Percentiles rank a stretch among this genome's conserved stretches.
phyloP scores from a whole-genome alignment of 1,140 invertebrate genomes.

The Neuroterus valhalla region DNA sequence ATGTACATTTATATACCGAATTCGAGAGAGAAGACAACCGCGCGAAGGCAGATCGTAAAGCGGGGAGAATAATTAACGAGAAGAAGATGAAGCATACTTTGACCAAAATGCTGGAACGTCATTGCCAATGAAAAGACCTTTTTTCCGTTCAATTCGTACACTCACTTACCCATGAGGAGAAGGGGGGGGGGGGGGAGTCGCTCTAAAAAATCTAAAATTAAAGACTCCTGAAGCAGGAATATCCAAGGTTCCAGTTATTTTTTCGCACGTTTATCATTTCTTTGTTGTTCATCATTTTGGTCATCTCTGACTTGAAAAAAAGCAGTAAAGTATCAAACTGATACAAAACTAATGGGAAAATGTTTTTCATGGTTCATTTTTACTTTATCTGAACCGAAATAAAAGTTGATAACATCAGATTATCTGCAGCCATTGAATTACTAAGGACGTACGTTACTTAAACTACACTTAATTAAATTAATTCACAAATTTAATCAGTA shows the following conservation, averaged over 20 bases:
- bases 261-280: neutral
- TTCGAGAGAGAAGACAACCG: conserved; percentile 34
- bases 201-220: conserved; percentile 7
- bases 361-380: conserved; percentile 11
- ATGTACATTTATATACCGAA: conserved; percentile 49
- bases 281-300: conserved; percentile 18
- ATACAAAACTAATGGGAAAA: conserved; percentile 8
- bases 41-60: conserved; percentile 44
- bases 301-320: conserved; percentile 13
- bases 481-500: no score
- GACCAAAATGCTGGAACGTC: conserved; percentile 1
- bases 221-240: neutral
- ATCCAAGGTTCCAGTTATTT: neutral
- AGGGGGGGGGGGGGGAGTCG: neutral
- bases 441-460: neutral
- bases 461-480: no score
- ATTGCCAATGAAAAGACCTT: conserved; percentile 9
- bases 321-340: conserved; percentile 1
- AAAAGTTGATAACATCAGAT: neutral
- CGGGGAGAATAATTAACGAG: conserved; percentile 47
- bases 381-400: neutral
- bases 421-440: neutral
- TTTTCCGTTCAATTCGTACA: neutral
- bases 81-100: conserved; percentile 33
- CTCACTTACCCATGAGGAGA: neutral